These are phyloP conservation scores for Nemotelus nigrinus DNA, from an alignment of 2,888 invertebrate genomes.

Conservation along the genomic window DNA sequence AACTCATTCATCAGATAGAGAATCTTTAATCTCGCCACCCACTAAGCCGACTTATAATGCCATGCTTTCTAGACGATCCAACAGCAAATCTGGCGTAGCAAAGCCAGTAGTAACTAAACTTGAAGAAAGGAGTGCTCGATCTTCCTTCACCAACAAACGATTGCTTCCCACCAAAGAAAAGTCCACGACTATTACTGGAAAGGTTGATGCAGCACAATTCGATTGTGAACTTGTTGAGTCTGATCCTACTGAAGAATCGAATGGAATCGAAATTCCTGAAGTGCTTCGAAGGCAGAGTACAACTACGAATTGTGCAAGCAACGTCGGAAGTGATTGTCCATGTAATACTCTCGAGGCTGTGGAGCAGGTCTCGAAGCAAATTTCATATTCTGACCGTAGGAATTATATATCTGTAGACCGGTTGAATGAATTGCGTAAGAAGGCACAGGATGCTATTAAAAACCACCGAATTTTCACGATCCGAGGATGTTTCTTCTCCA, in stretches of 20 bases:
- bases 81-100: not conserved
- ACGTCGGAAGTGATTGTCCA: constrained; percentile 48
- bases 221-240: not conserved
- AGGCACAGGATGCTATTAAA: constrained; percentile 73
- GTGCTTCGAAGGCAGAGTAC: constrained; percentile 50
- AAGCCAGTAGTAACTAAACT: not conserved
- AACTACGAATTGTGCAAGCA: constrained; percentile 47
- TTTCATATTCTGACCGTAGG: constrained; percentile 57
- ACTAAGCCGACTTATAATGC: too few relatives aligned
- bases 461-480: constrained; percentile 76
- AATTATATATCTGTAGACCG: constrained; percentile 72
- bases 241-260: not conserved
- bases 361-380: constrained; percentile 48
- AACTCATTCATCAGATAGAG: too few relatives aligned
- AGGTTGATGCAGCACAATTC: not conserved
- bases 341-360: constrained; percentile 50
- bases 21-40: too few relatives aligned
- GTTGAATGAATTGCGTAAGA: constrained; percentile 72
- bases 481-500: constrained; percentile 77
- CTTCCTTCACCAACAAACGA: not conserved
- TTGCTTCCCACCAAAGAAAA: not conserved
- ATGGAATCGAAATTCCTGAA: constrained; percentile 47
- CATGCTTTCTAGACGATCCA: constrained; percentile 5
- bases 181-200: not conserved
- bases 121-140: not conserved